Evolutionary conservation across 2,888 invertebrate species (phyloP).

Genomic region (Lycaena phlaeas): DNA sequence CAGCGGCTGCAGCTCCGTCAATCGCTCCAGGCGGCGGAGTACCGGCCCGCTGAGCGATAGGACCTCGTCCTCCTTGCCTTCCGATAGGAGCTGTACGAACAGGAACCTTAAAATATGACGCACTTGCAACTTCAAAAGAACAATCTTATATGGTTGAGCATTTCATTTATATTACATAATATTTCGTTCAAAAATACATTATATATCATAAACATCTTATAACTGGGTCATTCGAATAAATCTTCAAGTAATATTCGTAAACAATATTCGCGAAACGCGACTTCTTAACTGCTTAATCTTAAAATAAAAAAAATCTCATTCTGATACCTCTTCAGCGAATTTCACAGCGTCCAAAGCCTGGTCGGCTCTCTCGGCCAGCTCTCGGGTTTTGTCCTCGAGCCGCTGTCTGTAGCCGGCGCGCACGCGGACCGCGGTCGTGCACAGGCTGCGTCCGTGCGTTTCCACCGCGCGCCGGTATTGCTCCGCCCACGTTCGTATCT

Average conservation of each 20-base stretch:
- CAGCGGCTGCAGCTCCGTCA: constrained; percentile 70
- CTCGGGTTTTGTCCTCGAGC: constrained; percentile 47
- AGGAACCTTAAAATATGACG: no score
- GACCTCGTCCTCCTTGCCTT: constrained; percentile 81
- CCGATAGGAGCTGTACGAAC: constrained; percentile 56
- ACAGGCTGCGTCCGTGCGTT: constrained; percentile 70
- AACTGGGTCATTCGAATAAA: no score
- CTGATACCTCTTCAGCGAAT: constrained; percentile 74
- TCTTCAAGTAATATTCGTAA: no score
- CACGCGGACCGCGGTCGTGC: constrained; percentile 65
- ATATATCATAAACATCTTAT: no score
- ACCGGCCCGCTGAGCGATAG: constrained; percentile 78
- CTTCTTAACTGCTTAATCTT: no score
- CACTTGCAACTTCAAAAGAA: no score
- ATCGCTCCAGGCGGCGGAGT: constrained; percentile 75
- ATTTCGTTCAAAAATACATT: no score
- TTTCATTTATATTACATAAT: no score
- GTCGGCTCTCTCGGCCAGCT: constrained; percentile 64
- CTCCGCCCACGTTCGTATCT: constrained; percentile 78
- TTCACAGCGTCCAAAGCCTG: constrained; percentile 74
- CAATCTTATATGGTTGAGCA: no score
- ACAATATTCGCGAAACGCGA: no score
- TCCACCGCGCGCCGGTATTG: constrained; percentile 77
- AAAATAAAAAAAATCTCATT: no score
- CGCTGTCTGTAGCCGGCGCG: constrained; percentile 56